A percentile compares a stretch with the other conserved stretches of the same genome.
These are phyloP conservation scores for Leptinotarsa tumamoca DNA, from an alignment of 2,888 invertebrate genomes.

Conservation along the genomic window DNA sequence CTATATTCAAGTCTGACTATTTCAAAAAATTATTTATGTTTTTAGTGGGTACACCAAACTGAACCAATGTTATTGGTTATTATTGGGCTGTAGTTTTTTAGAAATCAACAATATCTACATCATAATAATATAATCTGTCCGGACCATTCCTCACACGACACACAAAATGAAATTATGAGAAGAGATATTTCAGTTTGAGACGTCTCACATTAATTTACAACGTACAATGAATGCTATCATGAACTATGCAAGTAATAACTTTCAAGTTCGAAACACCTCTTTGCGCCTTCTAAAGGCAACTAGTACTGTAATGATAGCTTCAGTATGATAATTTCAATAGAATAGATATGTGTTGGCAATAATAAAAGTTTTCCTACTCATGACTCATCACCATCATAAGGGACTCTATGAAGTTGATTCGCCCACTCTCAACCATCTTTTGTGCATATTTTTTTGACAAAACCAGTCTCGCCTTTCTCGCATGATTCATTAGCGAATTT, in stretches of 20 bases:
- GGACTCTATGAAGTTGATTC: constrained; percentile 11
- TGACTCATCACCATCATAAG: constrained; percentile 19
- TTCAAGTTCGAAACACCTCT: not conserved
- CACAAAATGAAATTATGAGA: not conserved
- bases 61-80: too few species aligned
- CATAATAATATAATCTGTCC: too few species aligned
- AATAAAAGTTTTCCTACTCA: constrained; percentile 1
- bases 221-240: constrained; percentile 12
- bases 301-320: constrained; percentile 5
- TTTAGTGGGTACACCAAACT: too few species aligned
- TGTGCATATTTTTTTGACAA: constrained; percentile 1
- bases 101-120: too few species aligned
- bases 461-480: constrained; percentile 13
- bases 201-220: not conserved
- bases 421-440: constrained; percentile 11
- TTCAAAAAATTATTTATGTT: too few species aligned
- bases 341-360: constrained; percentile 1
- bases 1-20: too few species aligned
- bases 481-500: constrained; percentile 10
- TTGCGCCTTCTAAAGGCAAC: constrained; percentile 3
- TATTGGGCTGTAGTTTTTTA: too few species aligned
- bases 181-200: not conserved
- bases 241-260: constrained; percentile 1
- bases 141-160: too few species aligned
- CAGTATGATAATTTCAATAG: constrained; percentile 9